Percentiles rank a stretch among this genome's conserved stretches.
phyloP scores from a whole-genome alignment of 2,113 vertebrate genomes.

The Plecturocebus donacophilus region DNA sequence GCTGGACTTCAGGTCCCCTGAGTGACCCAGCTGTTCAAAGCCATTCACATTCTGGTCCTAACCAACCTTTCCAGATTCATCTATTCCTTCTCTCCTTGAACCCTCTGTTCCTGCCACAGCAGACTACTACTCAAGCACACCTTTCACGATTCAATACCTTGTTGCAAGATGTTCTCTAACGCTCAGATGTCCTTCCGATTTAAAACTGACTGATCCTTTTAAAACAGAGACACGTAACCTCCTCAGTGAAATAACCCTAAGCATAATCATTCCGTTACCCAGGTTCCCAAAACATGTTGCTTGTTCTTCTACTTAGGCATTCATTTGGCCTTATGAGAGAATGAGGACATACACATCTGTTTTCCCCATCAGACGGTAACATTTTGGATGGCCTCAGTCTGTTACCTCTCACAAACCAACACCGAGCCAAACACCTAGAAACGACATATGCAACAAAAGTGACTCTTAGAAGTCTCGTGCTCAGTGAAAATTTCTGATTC shows the following conservation, averaged over 20 bases:
- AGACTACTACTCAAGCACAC: neutral
- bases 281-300: neutral
- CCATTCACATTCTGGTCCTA: neutral
- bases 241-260: conserved; percentile 10
- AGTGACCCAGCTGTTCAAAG: neutral
- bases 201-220: conserved; percentile 37
- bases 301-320: neutral
- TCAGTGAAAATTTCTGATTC: neutral
- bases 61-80: neutral
- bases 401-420: neutral
- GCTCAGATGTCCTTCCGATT: conserved; percentile 19
- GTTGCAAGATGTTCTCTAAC: neutral
- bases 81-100: neutral
- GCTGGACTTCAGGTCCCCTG: neutral
- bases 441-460: neutral
- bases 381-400: neutral
- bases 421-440: neutral
- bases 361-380: neutral
- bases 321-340: neutral
- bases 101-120: neutral
- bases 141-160: neutral
- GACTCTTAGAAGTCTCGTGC: neutral
- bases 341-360: neutral
- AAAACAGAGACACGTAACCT: neutral
- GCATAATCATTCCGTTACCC: neutral